Percentiles rank a stretch among this genome's conserved stretches.
Evolutionary conservation across 1,140 invertebrate species (phyloP).

Genomic region (Nylanderia fulva): DNA sequence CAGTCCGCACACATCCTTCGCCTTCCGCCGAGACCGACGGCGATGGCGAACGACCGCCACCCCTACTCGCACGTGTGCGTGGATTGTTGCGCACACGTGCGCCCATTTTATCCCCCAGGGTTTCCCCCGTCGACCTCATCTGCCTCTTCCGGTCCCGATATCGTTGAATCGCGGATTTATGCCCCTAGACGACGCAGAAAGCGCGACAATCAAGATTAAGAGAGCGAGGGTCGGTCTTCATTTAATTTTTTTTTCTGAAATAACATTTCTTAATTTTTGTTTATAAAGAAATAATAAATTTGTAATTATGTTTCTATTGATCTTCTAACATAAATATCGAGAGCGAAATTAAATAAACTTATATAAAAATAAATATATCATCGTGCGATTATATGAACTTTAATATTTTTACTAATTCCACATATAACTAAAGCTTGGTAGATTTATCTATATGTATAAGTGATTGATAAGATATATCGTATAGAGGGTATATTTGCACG

Average conservation of each 20-base stretch:
- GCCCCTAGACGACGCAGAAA: constrained; percentile 35
- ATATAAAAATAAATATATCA: no score
- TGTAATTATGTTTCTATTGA: not conserved
- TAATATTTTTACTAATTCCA: not conserved
- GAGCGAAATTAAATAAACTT: no score
- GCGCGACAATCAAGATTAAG: not conserved
- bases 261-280: not conserved
- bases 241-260: not conserved
- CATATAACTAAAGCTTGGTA: not conserved
- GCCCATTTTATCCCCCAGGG: constrained; percentile 55
- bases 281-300: not conserved
- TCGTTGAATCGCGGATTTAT: constrained; percentile 65
- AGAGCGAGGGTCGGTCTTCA: not conserved
- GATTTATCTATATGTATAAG: not conserved
- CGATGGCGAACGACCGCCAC: constrained; percentile 31
- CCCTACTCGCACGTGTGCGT: constrained; percentile 71
- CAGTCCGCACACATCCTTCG: constrained; percentile 44
- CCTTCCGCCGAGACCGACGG: constrained; percentile 47
- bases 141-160: constrained; percentile 42
- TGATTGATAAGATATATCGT: not conserved
- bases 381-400: no score
- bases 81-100: constrained; percentile 75
- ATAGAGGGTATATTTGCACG: not conserved
- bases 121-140: constrained; percentile 2
- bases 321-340: not conserved